Base-by-base conservation (phyloP, 2,888 invertebrate genomes). In the Cosmia trapezina region DNA sequence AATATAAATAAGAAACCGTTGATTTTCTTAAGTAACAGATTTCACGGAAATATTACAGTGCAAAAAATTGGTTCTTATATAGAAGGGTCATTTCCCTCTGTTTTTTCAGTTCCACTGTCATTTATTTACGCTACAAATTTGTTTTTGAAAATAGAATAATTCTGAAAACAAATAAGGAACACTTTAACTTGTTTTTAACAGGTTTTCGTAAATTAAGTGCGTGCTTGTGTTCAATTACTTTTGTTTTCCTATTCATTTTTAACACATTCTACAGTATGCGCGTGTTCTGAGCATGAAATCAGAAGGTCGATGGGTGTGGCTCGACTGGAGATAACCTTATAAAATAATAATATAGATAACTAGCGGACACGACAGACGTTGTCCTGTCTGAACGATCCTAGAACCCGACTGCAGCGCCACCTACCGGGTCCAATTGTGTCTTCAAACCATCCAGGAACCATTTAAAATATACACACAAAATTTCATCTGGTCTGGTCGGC, bases 141-240 rank as follows among this genome's bases (percentile, higher is more conserved):
- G 41, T 22, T 4, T 7, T 0, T n/a, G 0, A 49, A 57, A 54
- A 63, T 45, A 1, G 2, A 63, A 77, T 68, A 47, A 78, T 57
- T 56, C 28, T 28, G 4, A 49, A 61, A 47, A 41, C 53, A 76
- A 76, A 68, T 65, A 80, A 76, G 79, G 70, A 80, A 76, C 70
- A 76, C 12, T 67, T 28, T 4, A 2, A n/a, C 33, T 28, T 43
- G 61, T 56, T 67, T 62, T 80, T 70, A 80, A 51, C 71, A 68
- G 57, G 47, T 65, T 76, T 68, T 59, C 4, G 67, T 61, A 28
- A 75, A 78, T 63, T 19, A 49, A 45, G 1, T 61, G 80, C 80
- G 80, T 76, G 76, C 51, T 67, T 65, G 68, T 54, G 33, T 53
- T 59, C 71, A 76, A 76, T 80, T 71, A 80, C 53, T 70, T 67